Conservation (phyloP, 2,113 vertebrate species). For the Solea solea region DNA sequence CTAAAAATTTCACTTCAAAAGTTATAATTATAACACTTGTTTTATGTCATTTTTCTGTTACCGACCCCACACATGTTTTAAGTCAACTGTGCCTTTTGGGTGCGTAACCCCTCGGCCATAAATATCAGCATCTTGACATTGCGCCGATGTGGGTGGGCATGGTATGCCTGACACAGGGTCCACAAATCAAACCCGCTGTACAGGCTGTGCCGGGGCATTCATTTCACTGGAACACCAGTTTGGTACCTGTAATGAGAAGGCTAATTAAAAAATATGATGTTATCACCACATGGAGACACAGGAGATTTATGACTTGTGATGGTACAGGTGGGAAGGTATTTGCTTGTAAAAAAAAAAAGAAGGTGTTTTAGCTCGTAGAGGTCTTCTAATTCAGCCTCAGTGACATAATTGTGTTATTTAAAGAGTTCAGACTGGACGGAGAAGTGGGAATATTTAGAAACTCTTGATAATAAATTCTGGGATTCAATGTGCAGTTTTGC, state of each 20-base stretch:
- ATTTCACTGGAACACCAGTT: constrained; percentile 33
- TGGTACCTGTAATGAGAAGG: constrained; percentile 16
- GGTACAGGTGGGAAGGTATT: not conserved
- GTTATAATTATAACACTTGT: not conserved
- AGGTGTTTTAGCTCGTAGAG: no score
- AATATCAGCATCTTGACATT: constrained; percentile 67
- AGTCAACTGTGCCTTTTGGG: constrained; percentile 42
- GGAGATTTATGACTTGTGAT: constrained; percentile 2
- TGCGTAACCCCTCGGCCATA: constrained; percentile 50
- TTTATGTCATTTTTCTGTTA: not conserved
- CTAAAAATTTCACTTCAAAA: not conserved
- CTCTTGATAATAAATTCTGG: not conserved
- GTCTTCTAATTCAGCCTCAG: no score
- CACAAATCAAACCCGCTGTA: constrained; percentile 66
- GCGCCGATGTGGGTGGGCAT: constrained; percentile 71
- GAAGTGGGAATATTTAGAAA: no score
- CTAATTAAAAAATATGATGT: constrained; percentile 38
- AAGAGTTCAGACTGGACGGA: no score
- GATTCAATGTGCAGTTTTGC: not conserved
- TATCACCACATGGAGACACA: constrained; percentile 14
- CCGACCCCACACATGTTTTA: constrained; percentile 28
- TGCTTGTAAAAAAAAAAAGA: no score
- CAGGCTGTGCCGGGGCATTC: constrained; percentile 24
- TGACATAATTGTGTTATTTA: no score
- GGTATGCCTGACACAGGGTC: constrained; percentile 44